Conservation (phyloP, 92 coral and sea anemone species). For the Siderastrea radians region DNA sequence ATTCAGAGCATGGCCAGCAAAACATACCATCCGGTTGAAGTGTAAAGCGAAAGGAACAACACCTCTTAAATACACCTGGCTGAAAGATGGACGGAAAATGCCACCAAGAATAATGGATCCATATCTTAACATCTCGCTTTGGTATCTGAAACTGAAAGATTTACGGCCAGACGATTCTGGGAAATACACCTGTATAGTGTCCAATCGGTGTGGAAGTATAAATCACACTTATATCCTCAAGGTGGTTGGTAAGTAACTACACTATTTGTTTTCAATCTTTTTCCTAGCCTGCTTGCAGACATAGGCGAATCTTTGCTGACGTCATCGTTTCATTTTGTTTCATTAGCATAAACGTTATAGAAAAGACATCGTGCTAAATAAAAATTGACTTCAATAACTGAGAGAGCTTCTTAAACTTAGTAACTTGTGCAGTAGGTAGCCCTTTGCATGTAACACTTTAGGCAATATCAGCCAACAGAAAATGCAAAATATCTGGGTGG, state of each 20-base stretch:
- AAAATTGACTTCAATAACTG: too few relatives aligned
- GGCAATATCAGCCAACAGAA: too few relatives aligned
- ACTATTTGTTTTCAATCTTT: too few relatives aligned
- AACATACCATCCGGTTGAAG: conserved; percentile 67
- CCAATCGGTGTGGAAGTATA: conserved; percentile 86
- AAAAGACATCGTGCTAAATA: too few relatives aligned
- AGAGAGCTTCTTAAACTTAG: too few relatives aligned
- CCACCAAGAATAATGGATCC: conserved; percentile 80
- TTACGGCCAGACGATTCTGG: conserved; percentile 86
- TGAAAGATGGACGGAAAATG: conserved; percentile 78
- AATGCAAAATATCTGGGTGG: too few relatives aligned
- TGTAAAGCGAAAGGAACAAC: conserved; percentile 86
- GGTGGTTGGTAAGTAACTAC: conserved; percentile 78
- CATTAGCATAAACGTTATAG: too few relatives aligned
- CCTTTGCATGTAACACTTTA: too few relatives aligned
- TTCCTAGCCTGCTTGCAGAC: too few relatives aligned
- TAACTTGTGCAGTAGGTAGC: too few relatives aligned
- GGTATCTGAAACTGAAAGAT: conserved; percentile 82
- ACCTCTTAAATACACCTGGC: conserved; percentile 89
- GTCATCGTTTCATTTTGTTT: too few relatives aligned
- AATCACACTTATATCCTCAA: conserved; percentile 88
- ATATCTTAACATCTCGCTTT: conserved; percentile 76
- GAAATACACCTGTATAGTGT: conserved; percentile 89
- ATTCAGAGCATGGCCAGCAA: conserved; percentile 89
- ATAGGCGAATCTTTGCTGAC: too few relatives aligned